Evolutionary conservation across 92 coral and sea anemone genomes (phyloP).

Genomic region (Plumapathes pennacea): DNA sequence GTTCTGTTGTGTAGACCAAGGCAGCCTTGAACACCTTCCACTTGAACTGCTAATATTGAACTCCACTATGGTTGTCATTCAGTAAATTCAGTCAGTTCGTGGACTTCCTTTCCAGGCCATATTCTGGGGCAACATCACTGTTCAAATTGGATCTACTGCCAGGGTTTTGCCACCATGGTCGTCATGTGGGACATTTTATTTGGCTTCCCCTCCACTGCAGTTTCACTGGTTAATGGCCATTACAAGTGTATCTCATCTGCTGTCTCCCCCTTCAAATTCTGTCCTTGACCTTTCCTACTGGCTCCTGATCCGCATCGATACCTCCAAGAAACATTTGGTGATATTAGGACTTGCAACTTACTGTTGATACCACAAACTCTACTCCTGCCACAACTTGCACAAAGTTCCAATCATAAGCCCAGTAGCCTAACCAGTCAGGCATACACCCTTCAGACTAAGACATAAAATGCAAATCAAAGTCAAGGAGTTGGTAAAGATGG

Average conservation of each 20-base stretch:
- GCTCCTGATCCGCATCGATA: neutral
- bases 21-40: conserved; percentile 8
- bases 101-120: conserved; percentile 46
- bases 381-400: conserved; percentile 24
- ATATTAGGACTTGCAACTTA: conserved; percentile 27
- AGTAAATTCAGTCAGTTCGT: conserved; percentile 37
- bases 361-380: conserved; percentile 34
- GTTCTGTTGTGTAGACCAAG: conserved; percentile 46
- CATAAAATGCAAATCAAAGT: no score
- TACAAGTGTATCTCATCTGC: no score
- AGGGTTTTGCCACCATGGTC: no score
- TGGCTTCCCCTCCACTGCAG: conserved; percentile 11
- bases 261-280: conserved; percentile 17
- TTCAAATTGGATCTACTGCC: conserved; percentile 21
- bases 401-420: conserved; percentile 33
- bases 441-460: conserved; percentile 28
- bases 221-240: no score
- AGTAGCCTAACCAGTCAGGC: conserved; percentile 32
- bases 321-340: conserved; percentile 31
- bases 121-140: conserved; percentile 36
- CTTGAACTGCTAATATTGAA: conserved; percentile 34
- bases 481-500: conserved; percentile 27
- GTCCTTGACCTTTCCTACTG: neutral
- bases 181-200: conserved; percentile 18
- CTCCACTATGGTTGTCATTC: conserved; percentile 37